These are phyloP conservation scores for Clarias laeviceps DNA, from an alignment of 2,797 vertebrate genomes.

Conservation along the genomic window DNA sequence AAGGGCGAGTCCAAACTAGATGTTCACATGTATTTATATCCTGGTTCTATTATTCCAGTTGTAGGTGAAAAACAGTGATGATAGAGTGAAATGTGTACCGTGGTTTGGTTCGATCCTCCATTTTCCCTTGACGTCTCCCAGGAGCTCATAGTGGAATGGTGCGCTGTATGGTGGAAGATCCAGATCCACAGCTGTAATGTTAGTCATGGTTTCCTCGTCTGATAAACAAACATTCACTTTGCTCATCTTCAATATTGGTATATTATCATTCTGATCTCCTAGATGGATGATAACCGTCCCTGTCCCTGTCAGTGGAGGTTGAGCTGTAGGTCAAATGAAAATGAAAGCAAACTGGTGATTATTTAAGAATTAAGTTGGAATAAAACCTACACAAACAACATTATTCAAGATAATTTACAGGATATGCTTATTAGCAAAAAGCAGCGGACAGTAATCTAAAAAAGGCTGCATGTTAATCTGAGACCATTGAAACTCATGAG, in stretches of 20 bases:
- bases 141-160: slow-evolving; percentile 70
- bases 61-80: background rate
- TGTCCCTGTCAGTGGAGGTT: slow-evolving; percentile 62
- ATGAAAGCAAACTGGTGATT: background rate
- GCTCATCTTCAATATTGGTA: slow-evolving; percentile 43
- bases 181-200: slow-evolving; percentile 57
- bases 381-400: background rate
- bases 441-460: background rate
- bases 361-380: background rate
- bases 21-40: background rate
- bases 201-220: slow-evolving; percentile 36
- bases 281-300: slow-evolving; percentile 58
- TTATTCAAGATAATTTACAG: background rate
- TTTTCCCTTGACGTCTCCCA: slow-evolving; percentile 61
- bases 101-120: slow-evolving; percentile 65
- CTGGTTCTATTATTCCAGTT: background rate
- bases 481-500: background rate
- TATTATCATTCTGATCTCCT: slow-evolving; percentile 64
- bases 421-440: background rate
- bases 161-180: slow-evolving; percentile 63
- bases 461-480: background rate
- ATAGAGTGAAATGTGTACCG: slow-evolving; percentile 58
- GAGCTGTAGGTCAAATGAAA: slow-evolving; percentile 55
- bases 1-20: background rate
- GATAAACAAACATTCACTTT: slow-evolving; percentile 54